These are phyloP conservation scores for Actias luna DNA, from an alignment of 2,888 invertebrate species.

Conservation along the genomic window DNA sequence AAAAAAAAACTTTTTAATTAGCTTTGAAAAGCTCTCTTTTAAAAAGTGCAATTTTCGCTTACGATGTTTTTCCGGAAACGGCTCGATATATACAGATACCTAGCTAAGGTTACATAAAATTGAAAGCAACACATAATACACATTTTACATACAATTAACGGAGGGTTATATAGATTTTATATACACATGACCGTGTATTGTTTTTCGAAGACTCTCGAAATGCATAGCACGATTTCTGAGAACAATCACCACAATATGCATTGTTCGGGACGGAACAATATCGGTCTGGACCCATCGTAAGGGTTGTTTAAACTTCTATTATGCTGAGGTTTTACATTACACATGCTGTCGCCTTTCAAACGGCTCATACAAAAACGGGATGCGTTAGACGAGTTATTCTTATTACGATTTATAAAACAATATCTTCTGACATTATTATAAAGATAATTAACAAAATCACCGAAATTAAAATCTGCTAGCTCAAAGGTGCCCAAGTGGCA, in stretches of 20 bases:
- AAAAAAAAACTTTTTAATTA: too few species aligned
- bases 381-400: neutral
- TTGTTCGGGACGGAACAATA: conserved; percentile 2
- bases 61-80: too few species aligned
- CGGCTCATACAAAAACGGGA: neutral
- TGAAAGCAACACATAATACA: neutral
- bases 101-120: neutral
- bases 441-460: too few species aligned
- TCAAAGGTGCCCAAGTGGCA: too few species aligned
- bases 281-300: neutral
- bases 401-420: neutral
- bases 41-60: too few species aligned
- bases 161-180: neutral
- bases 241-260: conserved; percentile 6
- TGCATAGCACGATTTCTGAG: conserved; percentile 7
- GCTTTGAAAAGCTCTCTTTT: too few species aligned
- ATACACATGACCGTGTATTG: neutral
- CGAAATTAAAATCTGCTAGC: too few species aligned
- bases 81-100: too few species aligned
- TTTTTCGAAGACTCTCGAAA: conserved; percentile 7
- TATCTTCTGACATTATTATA: neutral
- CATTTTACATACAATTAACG: conserved; percentile 5
- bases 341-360: neutral
- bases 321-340: neutral
- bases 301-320: conserved; percentile 5